Evolutionary conservation across 2,113 vertebrate genomes (phyloP), one percentile per base, ranked within the genome.

Genomic region (Cyprinodon tularosa): DNA sequence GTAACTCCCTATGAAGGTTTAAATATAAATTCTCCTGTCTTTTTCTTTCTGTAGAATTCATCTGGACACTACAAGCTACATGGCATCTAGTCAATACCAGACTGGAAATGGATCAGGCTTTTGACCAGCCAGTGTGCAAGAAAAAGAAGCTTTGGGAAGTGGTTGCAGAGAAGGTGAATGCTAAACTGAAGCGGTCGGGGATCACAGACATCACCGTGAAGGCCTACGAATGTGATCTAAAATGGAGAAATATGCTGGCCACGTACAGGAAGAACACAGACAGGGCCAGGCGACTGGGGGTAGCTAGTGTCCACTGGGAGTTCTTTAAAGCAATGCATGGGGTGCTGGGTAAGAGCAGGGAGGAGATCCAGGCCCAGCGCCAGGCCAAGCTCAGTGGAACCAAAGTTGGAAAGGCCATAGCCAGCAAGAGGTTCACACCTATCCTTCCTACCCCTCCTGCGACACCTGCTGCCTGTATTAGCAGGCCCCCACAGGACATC

Each of bases 181-280:
- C 63, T 53, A 88, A 88, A 39, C 86, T 95, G 15, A 86, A 80
- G 65, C 89, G 88, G 20, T 89, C 86, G 0, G 92, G 88, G 36
- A 72, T 71, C 80, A 65, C 73, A 0, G 88, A 86, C 0, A 71
- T 91, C 38, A 74, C 74, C 0, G 93, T 92, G 40, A 94, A 93
- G 77, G 93, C 93, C 0, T 94, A 94, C 13, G 94, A 95, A 82
- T 95, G 94, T 40, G 94, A 95, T 76, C 93, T 94, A 14, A 95
- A 95, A 80, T 95, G 94, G 94, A 90, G 94, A 17, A 95, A 95
- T 88, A 92, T 95, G 93, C 67, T 95, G 69, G 91, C 94, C 44
- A 95, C 94, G 0, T 94, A 95, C 86, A 90, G 94, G 82, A 95
- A 94, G 84, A 95, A 95, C 13, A 69, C 89, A 0, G 94, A 93